Evolutionary conservation across 2,888 invertebrate genomes (phyloP).

Genomic region (Hyppa rectilinea): DNA sequence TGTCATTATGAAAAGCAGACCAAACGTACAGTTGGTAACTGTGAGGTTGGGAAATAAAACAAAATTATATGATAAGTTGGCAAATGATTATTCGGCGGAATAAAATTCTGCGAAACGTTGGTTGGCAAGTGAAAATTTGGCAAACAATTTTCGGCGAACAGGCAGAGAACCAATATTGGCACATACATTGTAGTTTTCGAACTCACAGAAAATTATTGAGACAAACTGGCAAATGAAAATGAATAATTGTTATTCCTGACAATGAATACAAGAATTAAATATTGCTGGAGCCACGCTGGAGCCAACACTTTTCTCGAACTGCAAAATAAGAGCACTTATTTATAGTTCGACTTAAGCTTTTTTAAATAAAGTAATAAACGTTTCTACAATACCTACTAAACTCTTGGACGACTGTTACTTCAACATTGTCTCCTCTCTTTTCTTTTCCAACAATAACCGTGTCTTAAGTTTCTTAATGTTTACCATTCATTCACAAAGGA

Average conservation of each 20-base stretch:
- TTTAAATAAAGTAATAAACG: background rate
- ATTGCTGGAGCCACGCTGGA: conserved; percentile 4
- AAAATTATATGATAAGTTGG: too few relatives aligned
- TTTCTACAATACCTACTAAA: background rate
- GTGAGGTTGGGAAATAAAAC: too few relatives aligned
- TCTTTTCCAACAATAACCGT: conserved; percentile 5
- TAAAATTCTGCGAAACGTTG: too few relatives aligned
- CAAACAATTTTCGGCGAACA: too few relatives aligned
- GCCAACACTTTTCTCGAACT: background rate
- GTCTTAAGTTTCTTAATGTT: background rate
- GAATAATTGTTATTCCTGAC: conserved; percentile 55
- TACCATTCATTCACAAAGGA: conserved; percentile 24
- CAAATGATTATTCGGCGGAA: too few relatives aligned
- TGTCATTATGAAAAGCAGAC: too few relatives aligned
- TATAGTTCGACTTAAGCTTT: background rate
- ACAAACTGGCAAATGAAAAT: conserved; percentile 46
- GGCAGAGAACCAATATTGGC: too few relatives aligned
- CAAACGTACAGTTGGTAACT: too few relatives aligned
- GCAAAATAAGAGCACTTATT: background rate
- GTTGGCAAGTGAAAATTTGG: too few relatives aligned
- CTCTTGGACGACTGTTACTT: background rate
- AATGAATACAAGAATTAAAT: conserved; percentile 30
- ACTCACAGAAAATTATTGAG: conserved; percentile 40
- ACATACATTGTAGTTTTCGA: conserved; percentile 22
- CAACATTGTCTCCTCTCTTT: background rate